phyloP scores from a whole-genome alignment of 2,888 invertebrate genomes.

The Xanthia icteritia region DNA sequence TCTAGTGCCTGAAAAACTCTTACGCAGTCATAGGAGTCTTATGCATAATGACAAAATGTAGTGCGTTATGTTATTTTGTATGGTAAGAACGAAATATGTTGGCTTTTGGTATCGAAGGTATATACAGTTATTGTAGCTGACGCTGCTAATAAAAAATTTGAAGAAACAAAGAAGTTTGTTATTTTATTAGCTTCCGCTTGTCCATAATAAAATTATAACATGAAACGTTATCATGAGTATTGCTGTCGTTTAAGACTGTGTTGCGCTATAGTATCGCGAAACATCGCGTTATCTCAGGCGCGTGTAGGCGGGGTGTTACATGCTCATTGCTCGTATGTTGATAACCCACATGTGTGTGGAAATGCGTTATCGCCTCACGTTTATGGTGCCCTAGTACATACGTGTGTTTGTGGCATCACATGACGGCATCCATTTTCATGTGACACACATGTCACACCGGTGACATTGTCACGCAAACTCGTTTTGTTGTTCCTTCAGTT shows the following conservation, averaged over 20 bases:
- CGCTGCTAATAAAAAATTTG: too few relatives aligned
- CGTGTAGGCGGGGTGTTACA: conserved; percentile 43
- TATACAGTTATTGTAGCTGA: too few relatives aligned
- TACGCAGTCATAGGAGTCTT: not conserved
- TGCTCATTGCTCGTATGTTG: conserved; percentile 46
- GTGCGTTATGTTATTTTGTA: not conserved
- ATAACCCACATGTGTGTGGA: conserved; percentile 65
- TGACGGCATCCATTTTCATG: conserved; percentile 79
- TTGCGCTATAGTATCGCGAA: conserved; percentile 30
- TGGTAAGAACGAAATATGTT: too few relatives aligned
- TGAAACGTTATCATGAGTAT: not conserved
- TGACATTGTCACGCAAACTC: conserved; percentile 57
- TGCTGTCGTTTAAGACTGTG: not conserved
- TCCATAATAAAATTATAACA: not conserved
- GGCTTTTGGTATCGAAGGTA: too few relatives aligned
- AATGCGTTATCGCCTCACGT: conserved; percentile 56
- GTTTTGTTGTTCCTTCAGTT: conserved; percentile 53
- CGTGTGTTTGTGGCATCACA: conserved; percentile 80
- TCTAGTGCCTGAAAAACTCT: too few relatives aligned
- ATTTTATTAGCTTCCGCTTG: not conserved
- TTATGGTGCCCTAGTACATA: conserved; percentile 79
- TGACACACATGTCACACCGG: conserved; percentile 67
- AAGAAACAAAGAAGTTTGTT: not conserved
- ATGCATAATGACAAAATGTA: not conserved
- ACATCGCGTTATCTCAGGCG: conserved; percentile 47